Base-by-base conservation (phyloP, 2,113 vertebrate genomes). In the Dinomys branickii region DNA sequence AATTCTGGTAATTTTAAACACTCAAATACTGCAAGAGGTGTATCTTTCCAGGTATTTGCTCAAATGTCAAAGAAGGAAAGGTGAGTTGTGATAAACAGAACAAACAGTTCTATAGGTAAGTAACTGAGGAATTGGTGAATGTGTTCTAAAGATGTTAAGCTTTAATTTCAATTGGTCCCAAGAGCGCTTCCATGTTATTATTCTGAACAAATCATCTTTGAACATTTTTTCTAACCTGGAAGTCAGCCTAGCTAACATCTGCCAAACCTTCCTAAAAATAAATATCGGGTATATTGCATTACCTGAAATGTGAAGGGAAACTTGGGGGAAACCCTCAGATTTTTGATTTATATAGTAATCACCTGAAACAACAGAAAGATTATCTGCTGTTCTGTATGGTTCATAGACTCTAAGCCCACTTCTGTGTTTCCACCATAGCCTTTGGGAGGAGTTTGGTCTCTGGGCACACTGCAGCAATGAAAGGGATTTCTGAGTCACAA, bases 321-420 rank as follows among this genome's bases (percentile, higher is more conserved):
- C 22, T 7, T 16, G 11, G 26, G 54, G 71, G 88, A 94, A 88
- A 82, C 59, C 95, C 63, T 61, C 7, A 33, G 94, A 95, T 71
- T 85, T 84, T 84, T 80, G 83, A 86, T 89, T 97, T 95, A 95
- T 92, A 26, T 80, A 88, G 90, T 65, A 94, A 85, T 98, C 96
- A 95, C 94, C 96, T 97, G 94, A 88, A 94, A 97, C 94, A 97
- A 97, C 92, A 96, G 47, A 95, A 89, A 88, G 77, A 94, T 85
- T 84, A 38, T 94, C 92, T 96, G 69, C 92, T 28, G 13, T 82
- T 94, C n/a, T 8, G 35, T 77, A 56, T 61, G 71, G 65, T 65
- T 84, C 47, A 81, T 26, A 96, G 82, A 50, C 17, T 19, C 30
- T 35, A 95, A 90, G 54, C 65, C 41, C 24, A 59, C 41, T 47